Evolutionary conservation across 23 tunicate genomes (phyloP).

Genomic region (Styela clava): DNA sequence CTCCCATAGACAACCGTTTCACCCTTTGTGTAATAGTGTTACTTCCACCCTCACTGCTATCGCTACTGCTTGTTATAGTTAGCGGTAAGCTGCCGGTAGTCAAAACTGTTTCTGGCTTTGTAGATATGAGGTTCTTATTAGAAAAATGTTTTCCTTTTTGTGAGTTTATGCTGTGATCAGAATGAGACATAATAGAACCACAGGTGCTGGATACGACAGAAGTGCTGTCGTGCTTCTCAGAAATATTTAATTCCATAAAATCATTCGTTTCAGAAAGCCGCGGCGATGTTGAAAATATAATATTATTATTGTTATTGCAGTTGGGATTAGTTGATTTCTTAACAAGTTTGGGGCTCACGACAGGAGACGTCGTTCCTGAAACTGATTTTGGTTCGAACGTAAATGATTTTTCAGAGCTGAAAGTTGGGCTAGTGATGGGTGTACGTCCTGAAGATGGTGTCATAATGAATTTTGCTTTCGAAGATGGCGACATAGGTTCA

Average conservation of each 20-base stretch:
- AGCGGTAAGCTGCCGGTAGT: slow-evolving; percentile 51
- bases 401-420: not conserved
- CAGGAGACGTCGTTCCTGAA: not conserved
- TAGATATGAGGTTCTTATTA: not conserved
- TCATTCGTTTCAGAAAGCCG: not conserved
- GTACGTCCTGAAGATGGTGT: not conserved
- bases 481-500: not conserved
- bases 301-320: not conserved
- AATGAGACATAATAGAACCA: not conserved
- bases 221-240: not conserved
- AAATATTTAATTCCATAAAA: not conserved
- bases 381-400: not conserved
- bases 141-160: too few relatives aligned
- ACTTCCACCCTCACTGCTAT: slow-evolving; percentile 37
- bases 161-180: not conserved
- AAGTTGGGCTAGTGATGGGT: slow-evolving; percentile 14
- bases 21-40: not conserved
- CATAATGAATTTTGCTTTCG: not conserved
- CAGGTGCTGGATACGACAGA: not conserved
- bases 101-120: not conserved
- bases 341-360: not conserved
- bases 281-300: not conserved
- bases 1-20: not conserved
- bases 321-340: not conserved
- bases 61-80: slow-evolving; percentile 36